Evolutionary conservation across 2,797 vertebrate species (phyloP).

Genomic region (Carapus acus): DNA sequence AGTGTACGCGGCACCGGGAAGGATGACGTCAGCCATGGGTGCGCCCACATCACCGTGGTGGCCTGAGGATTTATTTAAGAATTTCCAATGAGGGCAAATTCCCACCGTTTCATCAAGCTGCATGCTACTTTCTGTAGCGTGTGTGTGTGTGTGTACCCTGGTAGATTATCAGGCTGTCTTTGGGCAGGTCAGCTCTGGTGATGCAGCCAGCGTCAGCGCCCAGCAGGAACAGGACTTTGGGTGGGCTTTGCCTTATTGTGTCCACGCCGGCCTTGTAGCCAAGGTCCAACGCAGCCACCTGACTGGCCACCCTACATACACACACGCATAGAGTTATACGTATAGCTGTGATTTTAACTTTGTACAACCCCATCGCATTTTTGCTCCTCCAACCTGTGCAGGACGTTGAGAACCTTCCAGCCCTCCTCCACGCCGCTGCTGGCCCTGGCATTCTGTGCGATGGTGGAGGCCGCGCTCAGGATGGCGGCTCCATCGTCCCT

Average conservation of each 20-base stretch:
- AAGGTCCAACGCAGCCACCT: slow-evolving; percentile 94
- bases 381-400: slow-evolving; percentile 78
- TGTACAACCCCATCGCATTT: no score
- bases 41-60: slow-evolving; percentile 95
- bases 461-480: slow-evolving; percentile 77
- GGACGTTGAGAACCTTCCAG: slow-evolving; percentile 93
- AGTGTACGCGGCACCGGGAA: slow-evolving; percentile 93
- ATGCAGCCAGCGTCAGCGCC: slow-evolving; percentile 90
- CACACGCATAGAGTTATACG: slow-evolving; percentile 17
- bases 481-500: slow-evolving; percentile 87
- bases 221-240: slow-evolving; percentile 88
- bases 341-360: not conserved
- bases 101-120: no score
- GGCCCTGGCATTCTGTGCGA: slow-evolving; percentile 82
- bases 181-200: slow-evolving; percentile 86
- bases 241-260: slow-evolving; percentile 82
- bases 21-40: slow-evolving; percentile 88
- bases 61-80: slow-evolving; percentile 65
- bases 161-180: slow-evolving; percentile 88
- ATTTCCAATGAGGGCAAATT: no score
- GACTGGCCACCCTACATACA: slow-evolving; percentile 86
- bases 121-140: no score
- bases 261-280: slow-evolving; percentile 95
- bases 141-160: slow-evolving; percentile 77
- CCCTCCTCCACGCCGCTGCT: slow-evolving; percentile 78